phyloP scores from a whole-genome alignment of 2,797 vertebrate genomes.

The Geotrypetes seraphini region DNA sequence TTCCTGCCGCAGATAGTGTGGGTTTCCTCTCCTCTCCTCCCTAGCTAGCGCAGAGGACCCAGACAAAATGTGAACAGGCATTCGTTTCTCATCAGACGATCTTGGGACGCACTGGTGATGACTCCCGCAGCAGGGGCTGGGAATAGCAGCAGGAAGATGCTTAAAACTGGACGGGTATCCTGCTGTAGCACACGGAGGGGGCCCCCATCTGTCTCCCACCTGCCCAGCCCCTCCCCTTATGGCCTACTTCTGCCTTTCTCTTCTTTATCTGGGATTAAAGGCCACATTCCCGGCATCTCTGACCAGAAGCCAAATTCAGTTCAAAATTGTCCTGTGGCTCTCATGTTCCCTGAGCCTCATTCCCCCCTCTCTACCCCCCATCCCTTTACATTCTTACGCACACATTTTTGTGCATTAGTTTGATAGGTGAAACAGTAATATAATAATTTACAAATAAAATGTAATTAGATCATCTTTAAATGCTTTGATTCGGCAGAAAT shows the following conservation, averaged over 20 bases:
- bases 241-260: constrained; percentile 6
- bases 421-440: too few species aligned
- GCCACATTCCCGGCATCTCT: constrained; percentile 33
- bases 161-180: too few species aligned
- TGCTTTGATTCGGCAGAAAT: too few species aligned
- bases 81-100: too few species aligned
- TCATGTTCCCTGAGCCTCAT: too few species aligned
- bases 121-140: constrained; percentile 1
- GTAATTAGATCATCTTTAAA: too few species aligned
- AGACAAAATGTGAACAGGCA: not conserved
- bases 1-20: too few species aligned
- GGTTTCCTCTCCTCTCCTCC: not conserved
- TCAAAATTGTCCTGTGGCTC: not conserved
- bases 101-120: too few species aligned
- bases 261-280: constrained; percentile 1
- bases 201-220: constrained; percentile 6
- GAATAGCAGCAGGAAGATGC: not conserved
- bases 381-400: too few species aligned
- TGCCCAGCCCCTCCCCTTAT: constrained; percentile 5
- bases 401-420: too few species aligned
- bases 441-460: too few species aligned
- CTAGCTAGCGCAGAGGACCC: not conserved
- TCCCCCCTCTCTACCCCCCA: not conserved
- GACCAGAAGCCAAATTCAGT: constrained; percentile 18
- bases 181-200: not conserved